A percentile compares a stretch with the other conserved stretches of the same genome.
phyloP scores from a whole-genome alignment of 2,113 vertebrate species.

The Cyanocitta stelleri region DNA sequence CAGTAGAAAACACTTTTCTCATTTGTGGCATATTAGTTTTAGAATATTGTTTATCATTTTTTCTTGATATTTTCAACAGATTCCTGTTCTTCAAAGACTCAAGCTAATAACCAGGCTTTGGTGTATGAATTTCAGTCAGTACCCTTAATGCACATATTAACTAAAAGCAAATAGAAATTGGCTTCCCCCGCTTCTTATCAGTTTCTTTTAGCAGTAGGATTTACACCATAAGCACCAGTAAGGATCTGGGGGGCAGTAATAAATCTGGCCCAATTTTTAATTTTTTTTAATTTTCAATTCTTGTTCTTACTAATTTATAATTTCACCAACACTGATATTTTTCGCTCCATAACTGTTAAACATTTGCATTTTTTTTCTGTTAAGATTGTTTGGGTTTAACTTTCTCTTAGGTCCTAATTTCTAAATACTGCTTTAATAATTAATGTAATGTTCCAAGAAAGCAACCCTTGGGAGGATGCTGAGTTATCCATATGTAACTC shows the following conservation, averaged over 20 bases:
- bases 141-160: not conserved
- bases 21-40: not conserved
- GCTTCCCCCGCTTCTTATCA: not conserved
- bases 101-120: not conserved
- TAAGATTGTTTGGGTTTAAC: not conserved
- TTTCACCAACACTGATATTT: not conserved
- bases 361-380: not conserved
- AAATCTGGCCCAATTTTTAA: not conserved
- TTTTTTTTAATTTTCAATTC: not conserved
- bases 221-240: not conserved
- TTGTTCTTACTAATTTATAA: not conserved
- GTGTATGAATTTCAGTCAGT: not conserved
- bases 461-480: not conserved
- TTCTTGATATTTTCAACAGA: not conserved
- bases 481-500: not conserved
- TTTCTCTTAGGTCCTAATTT: not conserved
- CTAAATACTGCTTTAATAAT: not conserved
- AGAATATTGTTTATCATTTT: not conserved
- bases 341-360: not conserved
- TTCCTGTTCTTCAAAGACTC: not conserved
- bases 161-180: not conserved
- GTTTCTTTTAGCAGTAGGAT: not conserved
- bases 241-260: not conserved
- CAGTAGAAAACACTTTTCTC: not conserved
- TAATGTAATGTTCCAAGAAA: not conserved